Conservation (phyloP, 2,797 vertebrate genomes). For the Gymnocypris eckloni region DNA sequence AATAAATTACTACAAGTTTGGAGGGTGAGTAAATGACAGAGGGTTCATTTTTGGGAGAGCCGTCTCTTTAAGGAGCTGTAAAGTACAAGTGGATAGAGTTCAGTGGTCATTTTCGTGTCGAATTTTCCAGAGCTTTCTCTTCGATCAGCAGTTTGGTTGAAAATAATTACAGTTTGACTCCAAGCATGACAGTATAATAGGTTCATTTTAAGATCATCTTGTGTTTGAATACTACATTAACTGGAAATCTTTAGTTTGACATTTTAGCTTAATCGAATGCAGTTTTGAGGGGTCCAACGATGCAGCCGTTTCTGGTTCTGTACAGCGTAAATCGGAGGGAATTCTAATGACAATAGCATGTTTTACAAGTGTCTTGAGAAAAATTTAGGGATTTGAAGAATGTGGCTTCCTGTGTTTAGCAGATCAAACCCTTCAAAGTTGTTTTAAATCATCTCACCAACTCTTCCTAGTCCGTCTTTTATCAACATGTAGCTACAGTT, state of each 20-base stretch:
- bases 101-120: background rate
- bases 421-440: background rate
- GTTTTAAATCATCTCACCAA: background rate
- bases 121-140: background rate
- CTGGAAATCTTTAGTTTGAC: background rate
- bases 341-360: background rate
- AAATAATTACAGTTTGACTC: conserved; percentile 1
- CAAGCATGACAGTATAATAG: background rate
- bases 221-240: background rate
- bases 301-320: background rate
- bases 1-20: background rate
- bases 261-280: background rate
- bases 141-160: background rate
- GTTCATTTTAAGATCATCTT: background rate
- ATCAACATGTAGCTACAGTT: conserved; percentile 8
- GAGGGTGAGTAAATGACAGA: background rate
- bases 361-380: background rate
- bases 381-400: background rate
- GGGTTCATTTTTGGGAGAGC: background rate
- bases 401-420: background rate
- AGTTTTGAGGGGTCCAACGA: conserved; percentile 14
- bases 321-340: background rate
- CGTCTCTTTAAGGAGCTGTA: background rate
- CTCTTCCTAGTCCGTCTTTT: background rate
- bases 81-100: background rate